Evolutionary conservation across 2,113 vertebrate species (phyloP).

Genomic region (Haemorhous mexicanus): DNA sequence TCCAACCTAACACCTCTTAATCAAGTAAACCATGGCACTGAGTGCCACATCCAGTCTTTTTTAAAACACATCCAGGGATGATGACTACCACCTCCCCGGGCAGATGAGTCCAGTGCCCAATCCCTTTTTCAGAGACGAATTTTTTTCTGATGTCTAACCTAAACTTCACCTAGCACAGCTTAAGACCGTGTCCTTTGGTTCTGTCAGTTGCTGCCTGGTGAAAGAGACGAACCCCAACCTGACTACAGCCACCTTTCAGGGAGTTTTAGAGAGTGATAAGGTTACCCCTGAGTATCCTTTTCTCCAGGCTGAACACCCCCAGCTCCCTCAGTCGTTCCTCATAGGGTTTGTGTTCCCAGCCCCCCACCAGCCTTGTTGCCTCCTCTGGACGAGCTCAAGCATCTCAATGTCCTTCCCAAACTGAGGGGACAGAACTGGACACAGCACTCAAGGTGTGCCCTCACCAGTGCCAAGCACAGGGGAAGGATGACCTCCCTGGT

Average conservation of each 20-base stretch:
- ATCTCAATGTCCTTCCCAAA: rapidly evolving
- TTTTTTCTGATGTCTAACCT: neutral
- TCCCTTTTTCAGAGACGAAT: neutral
- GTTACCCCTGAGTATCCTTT: neutral
- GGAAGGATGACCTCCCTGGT: neutral
- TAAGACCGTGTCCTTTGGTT: rapidly evolving
- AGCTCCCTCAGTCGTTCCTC: rapidly evolving
- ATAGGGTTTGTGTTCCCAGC: neutral
- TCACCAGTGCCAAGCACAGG: rapidly evolving
- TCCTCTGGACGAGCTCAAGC: rapidly evolving
- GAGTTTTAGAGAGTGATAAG: neutral
- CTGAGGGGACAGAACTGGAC: neutral
- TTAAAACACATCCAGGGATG: neutral
- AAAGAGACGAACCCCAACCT: neutral
- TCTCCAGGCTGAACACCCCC: neutral
- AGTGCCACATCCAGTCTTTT: neutral
- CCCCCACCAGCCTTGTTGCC: neutral
- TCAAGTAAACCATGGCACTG: neutral
- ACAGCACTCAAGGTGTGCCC: neutral
- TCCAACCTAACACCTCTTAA: neutral
- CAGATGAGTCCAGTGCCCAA: neutral
- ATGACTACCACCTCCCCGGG: neutral
- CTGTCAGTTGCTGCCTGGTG: neutral
- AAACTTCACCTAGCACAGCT: neutral
- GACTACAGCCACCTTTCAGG: rapidly evolving